These are phyloP conservation scores for Tympanoctomys barrerae DNA, from an alignment of 2,797 vertebrate species.

Conservation along the genomic window DNA sequence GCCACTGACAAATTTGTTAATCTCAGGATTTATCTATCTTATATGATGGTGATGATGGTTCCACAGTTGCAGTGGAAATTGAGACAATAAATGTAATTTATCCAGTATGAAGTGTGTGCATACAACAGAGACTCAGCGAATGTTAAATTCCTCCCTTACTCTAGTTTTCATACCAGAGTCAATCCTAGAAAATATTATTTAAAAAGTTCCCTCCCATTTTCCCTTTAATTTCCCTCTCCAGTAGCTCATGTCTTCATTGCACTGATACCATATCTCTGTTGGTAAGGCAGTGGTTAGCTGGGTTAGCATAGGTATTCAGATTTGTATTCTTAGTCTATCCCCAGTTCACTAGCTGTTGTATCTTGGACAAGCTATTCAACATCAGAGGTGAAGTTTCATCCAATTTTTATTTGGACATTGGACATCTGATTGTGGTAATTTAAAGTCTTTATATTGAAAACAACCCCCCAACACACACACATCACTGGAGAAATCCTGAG, in stretches of 20 bases:
- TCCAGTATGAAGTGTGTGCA: background rate
- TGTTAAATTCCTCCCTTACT: conserved; percentile 21
- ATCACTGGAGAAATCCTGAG: no score
- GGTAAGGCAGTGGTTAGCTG: background rate
- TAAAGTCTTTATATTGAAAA: conserved; percentile 32
- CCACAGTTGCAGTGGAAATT: conserved; percentile 52
- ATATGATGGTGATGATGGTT: conserved; percentile 13
- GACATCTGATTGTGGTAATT: background rate
- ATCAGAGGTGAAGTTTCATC: background rate
- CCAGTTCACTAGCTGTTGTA: background rate
- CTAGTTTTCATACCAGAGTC: conserved; percentile 6
- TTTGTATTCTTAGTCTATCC: background rate
- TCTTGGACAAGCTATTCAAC: conserved; percentile 13
- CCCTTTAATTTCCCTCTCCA: background rate
- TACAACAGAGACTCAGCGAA: conserved; percentile 8
- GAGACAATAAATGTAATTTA: conserved; percentile 37
- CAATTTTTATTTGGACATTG: conserved; percentile 37
- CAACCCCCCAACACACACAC: background rate
- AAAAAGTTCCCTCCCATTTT: background rate
- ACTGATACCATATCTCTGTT: background rate
- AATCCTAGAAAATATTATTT: conserved; percentile 24
- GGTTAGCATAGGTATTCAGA: background rate
- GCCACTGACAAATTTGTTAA: background rate
- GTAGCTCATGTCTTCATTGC: background rate
- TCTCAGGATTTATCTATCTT: conserved; percentile 37